phyloP scores from a whole-genome alignment of 2,888 invertebrate genomes.

The Ryuthela nishihirai region DNA sequence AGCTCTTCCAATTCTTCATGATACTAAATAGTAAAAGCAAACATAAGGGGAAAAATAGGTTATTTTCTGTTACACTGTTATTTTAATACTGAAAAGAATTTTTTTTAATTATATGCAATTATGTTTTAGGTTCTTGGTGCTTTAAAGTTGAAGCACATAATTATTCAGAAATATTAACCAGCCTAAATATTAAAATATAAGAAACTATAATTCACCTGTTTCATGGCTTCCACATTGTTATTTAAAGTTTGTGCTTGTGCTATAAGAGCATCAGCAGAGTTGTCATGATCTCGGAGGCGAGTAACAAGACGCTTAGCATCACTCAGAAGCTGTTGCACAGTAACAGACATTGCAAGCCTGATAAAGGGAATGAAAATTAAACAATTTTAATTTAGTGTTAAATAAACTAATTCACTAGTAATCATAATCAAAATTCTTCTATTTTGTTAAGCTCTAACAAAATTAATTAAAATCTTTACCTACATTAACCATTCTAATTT shows the following conservation, averaged over 20 bases:
- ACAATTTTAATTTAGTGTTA: no score
- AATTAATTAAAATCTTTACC: no score
- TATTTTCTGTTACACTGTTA: background rate
- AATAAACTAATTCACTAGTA: no score
- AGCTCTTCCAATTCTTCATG: conserved; percentile 87
- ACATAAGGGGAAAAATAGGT: background rate
- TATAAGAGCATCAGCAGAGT: conserved; percentile 76
- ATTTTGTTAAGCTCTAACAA: no score
- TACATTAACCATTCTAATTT: no score
- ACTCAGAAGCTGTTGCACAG: conserved; percentile 36
- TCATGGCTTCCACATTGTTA: conserved; percentile 89
- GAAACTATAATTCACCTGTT: conserved; percentile 63
- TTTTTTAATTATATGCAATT: no score
- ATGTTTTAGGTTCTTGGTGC: background rate
- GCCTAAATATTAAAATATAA: background rate
- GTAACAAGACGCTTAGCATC: conserved; percentile 60
- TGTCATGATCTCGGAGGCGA: conserved; percentile 84
- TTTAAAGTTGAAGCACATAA: background rate
- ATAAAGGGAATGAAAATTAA: background rate
- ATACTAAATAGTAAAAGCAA: conserved; percentile 60
- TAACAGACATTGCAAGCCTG: conserved; percentile 29
- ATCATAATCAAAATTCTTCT: no score
- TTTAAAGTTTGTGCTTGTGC: conserved; percentile 85
- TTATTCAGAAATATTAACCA: background rate
- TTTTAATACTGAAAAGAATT: no score